Conservation (phyloP, 2,888 invertebrate species). For the Plebejus melissa region DNA sequence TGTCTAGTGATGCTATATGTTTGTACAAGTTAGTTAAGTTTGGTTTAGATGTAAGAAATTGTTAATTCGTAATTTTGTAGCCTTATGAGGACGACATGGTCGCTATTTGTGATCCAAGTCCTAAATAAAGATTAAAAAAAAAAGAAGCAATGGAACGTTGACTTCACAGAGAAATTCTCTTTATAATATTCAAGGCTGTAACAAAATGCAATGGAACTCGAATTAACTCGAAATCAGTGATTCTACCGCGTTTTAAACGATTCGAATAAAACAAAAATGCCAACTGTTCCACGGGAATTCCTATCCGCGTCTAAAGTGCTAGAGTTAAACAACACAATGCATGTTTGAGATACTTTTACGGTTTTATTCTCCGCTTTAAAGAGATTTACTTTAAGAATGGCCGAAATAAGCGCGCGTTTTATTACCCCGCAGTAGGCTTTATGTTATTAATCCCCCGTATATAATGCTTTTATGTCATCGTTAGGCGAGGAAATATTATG, state of each 20-base stretch:
- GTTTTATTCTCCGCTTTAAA: conserved; percentile 19
- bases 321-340: conserved; percentile 21
- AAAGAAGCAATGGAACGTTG: background rate
- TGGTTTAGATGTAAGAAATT: no score
- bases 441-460: background rate
- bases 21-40: no score
- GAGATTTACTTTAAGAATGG: conserved; percentile 8
- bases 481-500: background rate
- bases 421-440: background rate
- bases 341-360: conserved; percentile 21
- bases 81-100: no score
- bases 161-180: background rate
- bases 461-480: background rate
- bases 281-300: conserved; percentile 16
- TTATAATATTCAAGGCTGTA: background rate
- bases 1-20: no score
- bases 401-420: background rate
- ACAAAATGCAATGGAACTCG: background rate
- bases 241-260: conserved; percentile 6
- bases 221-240: conserved; percentile 1
- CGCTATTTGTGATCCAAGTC: no score
- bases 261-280: conserved; percentile 15
- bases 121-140: no score
- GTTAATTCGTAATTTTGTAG: no score
- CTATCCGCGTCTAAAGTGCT: conserved; percentile 21